These are phyloP conservation scores for Chymomyza fuscimana DNA, from an alignment of 2,888 invertebrate species.

Conservation along the genomic window DNA sequence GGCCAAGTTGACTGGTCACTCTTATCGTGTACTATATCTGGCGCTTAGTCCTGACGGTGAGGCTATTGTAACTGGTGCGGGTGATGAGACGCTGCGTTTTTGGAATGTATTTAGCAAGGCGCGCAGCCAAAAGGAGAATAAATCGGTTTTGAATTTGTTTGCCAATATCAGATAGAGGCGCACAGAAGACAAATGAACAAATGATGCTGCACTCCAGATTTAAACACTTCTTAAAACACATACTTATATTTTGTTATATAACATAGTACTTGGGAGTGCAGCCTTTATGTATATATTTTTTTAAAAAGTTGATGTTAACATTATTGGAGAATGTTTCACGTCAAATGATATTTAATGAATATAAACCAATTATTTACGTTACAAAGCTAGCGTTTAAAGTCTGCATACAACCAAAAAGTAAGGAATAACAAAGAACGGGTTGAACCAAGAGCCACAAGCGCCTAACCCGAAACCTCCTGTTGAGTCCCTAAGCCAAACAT, in stretches of 20 bases:
- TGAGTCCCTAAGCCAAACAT: too few relatives aligned
- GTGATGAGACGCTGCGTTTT: slow-evolving; percentile 98
- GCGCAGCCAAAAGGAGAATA: slow-evolving; percentile 94
- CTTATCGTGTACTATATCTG: slow-evolving; percentile 95
- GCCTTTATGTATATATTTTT: not conserved
- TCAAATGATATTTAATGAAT: not conserved
- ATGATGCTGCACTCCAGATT: not conserved
- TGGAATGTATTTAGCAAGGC: slow-evolving; percentile 99
- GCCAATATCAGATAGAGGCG: slow-evolving; percentile 87
- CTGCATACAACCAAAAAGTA: not conserved
- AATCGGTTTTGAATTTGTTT: slow-evolving; percentile 95
- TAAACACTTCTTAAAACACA: not conserved
- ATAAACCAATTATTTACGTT: not conserved
- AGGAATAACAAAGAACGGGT: not conserved
- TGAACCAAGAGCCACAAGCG: slow-evolving; percentile 5
- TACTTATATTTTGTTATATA: not conserved
- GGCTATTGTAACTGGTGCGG: slow-evolving; percentile 99
- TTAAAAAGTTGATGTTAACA: slow-evolving; percentile 10
- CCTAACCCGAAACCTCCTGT: slow-evolving; percentile 3
- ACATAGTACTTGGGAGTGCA: not conserved
- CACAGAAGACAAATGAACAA: not conserved
- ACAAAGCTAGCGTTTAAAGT: not conserved
- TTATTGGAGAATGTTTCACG: slow-evolving; percentile 14
- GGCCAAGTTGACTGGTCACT: slow-evolving; percentile 97
- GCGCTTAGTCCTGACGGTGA: slow-evolving; percentile 99